These are phyloP conservation scores for Parthenolecanium corni DNA, from an alignment of 2,888 invertebrate genomes.

Conservation along the genomic window DNA sequence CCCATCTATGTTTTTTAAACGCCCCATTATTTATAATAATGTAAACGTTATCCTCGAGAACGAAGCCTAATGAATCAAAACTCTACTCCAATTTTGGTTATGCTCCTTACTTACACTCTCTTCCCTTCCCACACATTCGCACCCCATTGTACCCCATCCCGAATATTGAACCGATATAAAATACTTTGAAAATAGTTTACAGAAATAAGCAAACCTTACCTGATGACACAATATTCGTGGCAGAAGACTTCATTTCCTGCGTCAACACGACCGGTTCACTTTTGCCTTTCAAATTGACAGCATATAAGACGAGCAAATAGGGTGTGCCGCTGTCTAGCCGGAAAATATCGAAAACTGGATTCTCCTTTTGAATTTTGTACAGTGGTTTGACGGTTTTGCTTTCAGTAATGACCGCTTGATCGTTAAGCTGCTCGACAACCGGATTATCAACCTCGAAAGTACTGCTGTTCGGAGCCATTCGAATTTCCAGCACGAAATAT, in stretches of 20 bases:
- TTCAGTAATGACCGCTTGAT: conserved; percentile 38
- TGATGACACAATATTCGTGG: conserved; percentile 7
- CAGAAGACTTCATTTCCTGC: conserved; percentile 1
- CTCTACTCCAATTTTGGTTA: too few relatives aligned
- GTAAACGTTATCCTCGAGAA: too few relatives aligned
- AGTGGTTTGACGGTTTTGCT: conserved; percentile 45
- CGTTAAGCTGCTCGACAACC: conserved; percentile 32
- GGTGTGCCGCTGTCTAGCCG: conserved; percentile 62
- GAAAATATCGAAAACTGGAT: conserved; percentile 37
- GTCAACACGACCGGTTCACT: conserved; percentile 59
- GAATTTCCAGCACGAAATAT: conserved; percentile 67
- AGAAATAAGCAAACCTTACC: too few relatives aligned
- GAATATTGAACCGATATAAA: too few relatives aligned
- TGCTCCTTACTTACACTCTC: too few relatives aligned
- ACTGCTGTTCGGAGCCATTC: conserved; percentile 33
- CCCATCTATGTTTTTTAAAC: too few relatives aligned
- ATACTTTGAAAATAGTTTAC: too few relatives aligned
- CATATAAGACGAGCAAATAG: conserved; percentile 68
- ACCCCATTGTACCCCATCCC: too few relatives aligned
- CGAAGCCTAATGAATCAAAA: too few relatives aligned
- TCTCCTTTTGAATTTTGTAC: conserved; percentile 45
- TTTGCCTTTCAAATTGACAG: conserved; percentile 68
- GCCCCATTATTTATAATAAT: too few relatives aligned
- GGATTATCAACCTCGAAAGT: conserved; percentile 37
- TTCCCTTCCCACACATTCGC: too few relatives aligned